These are phyloP conservation scores for Drosophila kohkoa DNA, from an alignment of 1,140 invertebrate species.

Conservation along the genomic window DNA sequence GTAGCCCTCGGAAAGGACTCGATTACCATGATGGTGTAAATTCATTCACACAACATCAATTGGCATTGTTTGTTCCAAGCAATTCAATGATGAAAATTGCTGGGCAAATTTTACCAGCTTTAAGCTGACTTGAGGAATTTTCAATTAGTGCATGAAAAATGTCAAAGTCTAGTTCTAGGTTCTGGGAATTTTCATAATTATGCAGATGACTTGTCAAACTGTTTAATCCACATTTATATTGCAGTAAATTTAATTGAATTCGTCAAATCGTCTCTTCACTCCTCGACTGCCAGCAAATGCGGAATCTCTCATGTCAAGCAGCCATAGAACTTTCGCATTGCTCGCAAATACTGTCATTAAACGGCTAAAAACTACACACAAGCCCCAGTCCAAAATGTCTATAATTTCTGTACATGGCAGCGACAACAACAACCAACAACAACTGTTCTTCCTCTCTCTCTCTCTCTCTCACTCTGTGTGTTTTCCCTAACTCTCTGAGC, in stretches of 20 bases:
- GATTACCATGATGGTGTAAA: constrained; percentile 34
- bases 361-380: constrained; percentile 51
- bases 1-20: constrained; percentile 16
- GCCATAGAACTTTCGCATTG: constrained; percentile 30
- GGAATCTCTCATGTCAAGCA: constrained; percentile 43
- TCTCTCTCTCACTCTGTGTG: not conserved
- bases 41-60: constrained; percentile 42
- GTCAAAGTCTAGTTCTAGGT: constrained; percentile 49
- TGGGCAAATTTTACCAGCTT: constrained; percentile 40
- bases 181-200: constrained; percentile 71
- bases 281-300: not conserved
- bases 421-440: constrained; percentile 28
- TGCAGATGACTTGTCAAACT: constrained; percentile 61
- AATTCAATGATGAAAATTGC: constrained; percentile 40
- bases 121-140: constrained; percentile 61
- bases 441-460: constrained; percentile 2
- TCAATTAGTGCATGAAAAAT: constrained; percentile 71
- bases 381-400: constrained; percentile 58
- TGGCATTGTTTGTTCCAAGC: constrained; percentile 35
- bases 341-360: constrained; percentile 42
- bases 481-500: constrained; percentile 45
- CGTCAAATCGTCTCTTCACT: not conserved
- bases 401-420: constrained; percentile 75
- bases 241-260: constrained; percentile 63
- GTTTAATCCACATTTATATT: constrained; percentile 64